These are phyloP conservation scores for Sarcophaga caerulescens DNA, from an alignment of 2,888 invertebrate genomes.

Conservation along the genomic window DNA sequence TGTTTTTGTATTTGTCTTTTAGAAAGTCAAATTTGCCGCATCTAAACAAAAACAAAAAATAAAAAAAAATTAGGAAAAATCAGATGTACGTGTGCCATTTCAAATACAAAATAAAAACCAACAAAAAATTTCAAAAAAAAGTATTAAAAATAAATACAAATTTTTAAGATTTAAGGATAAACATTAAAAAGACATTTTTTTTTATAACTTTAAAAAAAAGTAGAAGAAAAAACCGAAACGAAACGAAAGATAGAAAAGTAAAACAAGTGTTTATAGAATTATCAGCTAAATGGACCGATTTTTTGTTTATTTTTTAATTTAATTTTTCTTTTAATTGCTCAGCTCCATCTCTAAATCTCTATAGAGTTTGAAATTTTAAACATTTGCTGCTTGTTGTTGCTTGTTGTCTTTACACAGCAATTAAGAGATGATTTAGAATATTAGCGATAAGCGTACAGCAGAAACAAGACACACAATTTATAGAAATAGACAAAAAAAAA, in stretches of 20 bases:
- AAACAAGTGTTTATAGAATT: conserved; percentile 44
- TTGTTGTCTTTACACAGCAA: neutral
- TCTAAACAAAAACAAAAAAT: neutral
- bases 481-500: neutral
- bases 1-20: conserved; percentile 31
- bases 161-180: conserved; percentile 45
- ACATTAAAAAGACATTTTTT: neutral
- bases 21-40: conserved; percentile 52
- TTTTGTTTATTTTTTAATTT: neutral
- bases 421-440: conserved; percentile 52
- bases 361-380: conserved; percentile 6
- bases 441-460: conserved; percentile 23
- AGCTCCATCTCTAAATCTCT: conserved; percentile 19
- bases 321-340: no score
- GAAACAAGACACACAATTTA: neutral
- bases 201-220: neutral
- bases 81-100: conserved; percentile 57
- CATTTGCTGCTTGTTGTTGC: neutral
- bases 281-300: conserved; percentile 38
- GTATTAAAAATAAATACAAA: conserved; percentile 34
- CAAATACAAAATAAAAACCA: neutral
- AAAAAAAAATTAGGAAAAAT: neutral
- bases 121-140: conserved; percentile 19
- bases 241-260: no score
- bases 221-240: neutral